Percentiles rank a stretch among this genome's conserved stretches.
Evolutionary conservation across 1,140 invertebrate genomes (phyloP).

Genomic region (Drosophila truncata): DNA sequence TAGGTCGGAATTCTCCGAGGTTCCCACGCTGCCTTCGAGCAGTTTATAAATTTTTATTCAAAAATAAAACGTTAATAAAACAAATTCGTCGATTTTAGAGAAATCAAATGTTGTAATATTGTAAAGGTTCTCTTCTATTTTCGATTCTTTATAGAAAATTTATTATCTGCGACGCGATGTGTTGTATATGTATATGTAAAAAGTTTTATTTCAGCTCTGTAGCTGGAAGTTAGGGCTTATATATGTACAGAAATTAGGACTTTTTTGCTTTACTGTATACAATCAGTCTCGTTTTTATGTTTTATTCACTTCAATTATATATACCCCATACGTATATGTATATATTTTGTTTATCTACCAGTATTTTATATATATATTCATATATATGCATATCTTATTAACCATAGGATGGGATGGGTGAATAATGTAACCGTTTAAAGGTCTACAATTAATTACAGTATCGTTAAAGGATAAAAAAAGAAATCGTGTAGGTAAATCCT

Average conservation of each 20-base stretch:
- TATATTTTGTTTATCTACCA: conserved; percentile 22
- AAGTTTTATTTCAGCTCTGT: conserved; percentile 6
- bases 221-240: conserved; percentile 19
- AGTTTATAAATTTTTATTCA: too few species aligned
- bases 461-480: neutral
- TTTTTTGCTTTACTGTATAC: conserved; percentile 47
- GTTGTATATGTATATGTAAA: conserved; percentile 2
- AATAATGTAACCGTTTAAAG: conserved; percentile 6
- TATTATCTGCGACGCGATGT: too few species aligned
- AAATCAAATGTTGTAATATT: too few species aligned
- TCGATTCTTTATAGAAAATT: neutral
- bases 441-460: neutral
- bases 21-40: too few species aligned
- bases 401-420: conserved; percentile 8
- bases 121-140: neutral
- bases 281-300: conserved; percentile 49
- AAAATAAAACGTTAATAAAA: too few species aligned
- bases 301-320: conserved; percentile 44
- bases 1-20: too few species aligned
- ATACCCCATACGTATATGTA: conserved; percentile 10
- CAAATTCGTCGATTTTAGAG: too few species aligned
- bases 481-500: conserved; percentile 15
- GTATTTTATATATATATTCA: conserved; percentile 1
- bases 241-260: conserved; percentile 17
- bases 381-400: conserved; percentile 4